Evolutionary conservation across 1,140 invertebrate genomes (phyloP), one percentile per base, ranked within the genome.

Genomic region (Diachasmimorpha longicaudata): DNA sequence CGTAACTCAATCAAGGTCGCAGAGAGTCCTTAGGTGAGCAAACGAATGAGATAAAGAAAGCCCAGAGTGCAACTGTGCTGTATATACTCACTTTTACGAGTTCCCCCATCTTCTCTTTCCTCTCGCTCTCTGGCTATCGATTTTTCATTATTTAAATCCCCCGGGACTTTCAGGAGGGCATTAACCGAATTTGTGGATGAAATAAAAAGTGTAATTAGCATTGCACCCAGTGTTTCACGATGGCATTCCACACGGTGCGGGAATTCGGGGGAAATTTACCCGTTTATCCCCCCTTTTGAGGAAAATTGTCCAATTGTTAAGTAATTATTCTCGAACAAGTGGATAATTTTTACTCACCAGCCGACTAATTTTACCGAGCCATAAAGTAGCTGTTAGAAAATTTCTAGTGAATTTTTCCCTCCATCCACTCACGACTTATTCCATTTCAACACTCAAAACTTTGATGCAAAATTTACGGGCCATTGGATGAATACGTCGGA

Each of bases 1-100:
- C 85, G 86, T 87, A 87, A 87, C 84, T 87, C 86, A 86, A 87
- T 85, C 85, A 83, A 74, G 25, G 79, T 63, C 37, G 16, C 68
- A 70, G 79, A 67, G 77, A 66, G 63, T 70, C 77, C 75, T 69
- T 83, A 72, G 39, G 74, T 37, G 66, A 68, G 31, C 36, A 39
- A 14, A 39, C 66, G 66, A 68, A 68, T 39, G 31, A 68, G 66
- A 68, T 37, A 68, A 68, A 68, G 36, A 37, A 37, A 68, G 11
- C 14, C 8, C 25, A 68, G 5, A 68, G 36, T 68, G 36, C 14
- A 37, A 16, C 11, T n/a, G 13, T 39, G 25, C 11, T 37, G 31
- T 39, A 68, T 37, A 37, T 68, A 37, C n/a, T 39, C 10, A 68
- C n/a, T 68, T 68, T 68, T 68, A 68, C 66, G 36, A 37, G 25